Conservation (phyloP, 2,797 vertebrate species). For the Anniella stebbinsi region DNA sequence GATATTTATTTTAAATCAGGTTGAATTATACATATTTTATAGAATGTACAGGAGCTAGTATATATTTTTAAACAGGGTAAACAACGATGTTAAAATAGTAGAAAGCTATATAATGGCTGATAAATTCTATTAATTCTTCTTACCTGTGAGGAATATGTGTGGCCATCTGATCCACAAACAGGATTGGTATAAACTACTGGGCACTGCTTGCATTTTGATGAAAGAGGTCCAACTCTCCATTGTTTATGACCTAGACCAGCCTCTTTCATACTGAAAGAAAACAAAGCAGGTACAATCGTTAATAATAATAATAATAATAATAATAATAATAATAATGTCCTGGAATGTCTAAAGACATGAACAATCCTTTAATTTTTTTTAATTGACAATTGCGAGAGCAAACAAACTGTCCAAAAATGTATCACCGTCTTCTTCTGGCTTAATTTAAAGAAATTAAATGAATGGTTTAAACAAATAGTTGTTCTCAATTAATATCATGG, state of each 20-base stretch:
- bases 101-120: background rate
- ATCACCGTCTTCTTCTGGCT: background rate
- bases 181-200: constrained; percentile 87
- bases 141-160: constrained; percentile 94
- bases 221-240: constrained; percentile 76
- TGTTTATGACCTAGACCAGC: constrained; percentile 86
- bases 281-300: constrained; percentile 67
- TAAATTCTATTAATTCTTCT: constrained; percentile 55
- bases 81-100: constrained; percentile 6
- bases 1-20: background rate
- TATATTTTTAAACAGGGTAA: background rate
- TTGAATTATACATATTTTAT: background rate
- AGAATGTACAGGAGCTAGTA: background rate
- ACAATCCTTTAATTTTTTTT: constrained; percentile 26
- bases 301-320: constrained; percentile 34
- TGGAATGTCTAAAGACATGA: constrained; percentile 11
- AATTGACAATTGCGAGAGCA: constrained; percentile 42
- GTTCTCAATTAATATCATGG: background rate
- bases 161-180: constrained; percentile 94
- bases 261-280: constrained; percentile 88
- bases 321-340: background rate
- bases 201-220: constrained; percentile 90
- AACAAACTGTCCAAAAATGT: constrained; percentile 27
- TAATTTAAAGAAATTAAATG: constrained; percentile 3
- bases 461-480: background rate